A percentile compares a stretch with the other conserved stretches of the same genome.
Evolutionary conservation across 2,797 vertebrate genomes (phyloP).

Genomic region (Basileuterus tristriatus): DNA sequence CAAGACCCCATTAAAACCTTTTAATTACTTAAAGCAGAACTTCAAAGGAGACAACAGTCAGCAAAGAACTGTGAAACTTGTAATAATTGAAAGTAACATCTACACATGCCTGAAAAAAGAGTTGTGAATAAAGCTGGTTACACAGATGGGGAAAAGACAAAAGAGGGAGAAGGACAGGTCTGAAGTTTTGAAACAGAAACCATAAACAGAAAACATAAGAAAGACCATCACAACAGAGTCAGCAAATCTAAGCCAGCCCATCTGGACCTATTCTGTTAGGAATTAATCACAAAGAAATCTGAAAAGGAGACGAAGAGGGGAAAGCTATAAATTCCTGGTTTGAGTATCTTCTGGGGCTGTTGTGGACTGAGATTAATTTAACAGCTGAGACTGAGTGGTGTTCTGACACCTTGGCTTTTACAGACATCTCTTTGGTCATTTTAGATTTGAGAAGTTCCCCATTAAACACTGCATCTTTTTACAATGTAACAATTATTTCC

Average conservation of each 20-base stretch:
- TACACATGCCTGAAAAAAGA: not conserved
- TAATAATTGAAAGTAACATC: not conserved
- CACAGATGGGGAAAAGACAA: not conserved
- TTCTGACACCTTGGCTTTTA: not conserved
- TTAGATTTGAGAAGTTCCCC: not conserved
- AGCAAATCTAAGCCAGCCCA: not conserved
- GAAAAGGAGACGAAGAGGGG: not conserved
- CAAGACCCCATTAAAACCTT: not conserved
- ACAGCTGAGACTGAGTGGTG: not conserved
- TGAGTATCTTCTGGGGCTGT: not conserved
- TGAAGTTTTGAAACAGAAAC: not conserved
- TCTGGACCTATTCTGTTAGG: not conserved
- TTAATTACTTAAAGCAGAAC: not conserved
- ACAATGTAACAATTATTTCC: not conserved
- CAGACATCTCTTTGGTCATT: not conserved
- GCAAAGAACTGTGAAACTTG: not conserved
- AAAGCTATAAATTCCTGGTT: not conserved
- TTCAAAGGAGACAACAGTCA: not conserved
- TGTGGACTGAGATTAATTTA: not conserved
- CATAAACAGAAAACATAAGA: not conserved
- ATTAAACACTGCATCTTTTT: not conserved
- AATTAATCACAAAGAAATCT: not conserved
- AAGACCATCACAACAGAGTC: not conserved
- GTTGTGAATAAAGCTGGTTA: not conserved
- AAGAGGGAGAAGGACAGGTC: not conserved